Conservation (phyloP, 2,113 vertebrate genomes). For the Pomatorhinus ruficollis region DNA sequence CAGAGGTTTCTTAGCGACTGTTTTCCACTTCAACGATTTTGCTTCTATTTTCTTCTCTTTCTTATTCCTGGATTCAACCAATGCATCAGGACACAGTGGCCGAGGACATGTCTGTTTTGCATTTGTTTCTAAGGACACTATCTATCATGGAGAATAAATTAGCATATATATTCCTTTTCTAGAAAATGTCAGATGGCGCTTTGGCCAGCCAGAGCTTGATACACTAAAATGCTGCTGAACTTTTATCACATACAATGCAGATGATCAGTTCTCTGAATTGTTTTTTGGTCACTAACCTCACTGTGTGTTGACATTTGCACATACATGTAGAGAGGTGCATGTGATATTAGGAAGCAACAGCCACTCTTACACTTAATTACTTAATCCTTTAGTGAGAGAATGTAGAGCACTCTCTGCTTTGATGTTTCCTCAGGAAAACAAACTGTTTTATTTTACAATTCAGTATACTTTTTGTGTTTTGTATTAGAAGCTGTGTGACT, state of each 20-base stretch:
- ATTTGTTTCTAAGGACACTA: conserved; percentile 25
- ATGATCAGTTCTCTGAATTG: neutral
- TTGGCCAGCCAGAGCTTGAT: neutral
- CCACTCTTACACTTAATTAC: neutral
- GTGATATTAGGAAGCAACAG: neutral
- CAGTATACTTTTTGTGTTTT: conserved; percentile 5
- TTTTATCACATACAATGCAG: neutral
- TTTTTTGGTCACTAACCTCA: neutral
- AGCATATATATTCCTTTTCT: conserved; percentile 30
- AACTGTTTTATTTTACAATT: conserved; percentile 12
- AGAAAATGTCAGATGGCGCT: neutral
- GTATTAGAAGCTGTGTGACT: neutral
- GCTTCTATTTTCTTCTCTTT: neutral
- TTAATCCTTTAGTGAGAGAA: neutral
- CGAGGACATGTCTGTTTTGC: neutral
- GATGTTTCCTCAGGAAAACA: neutral
- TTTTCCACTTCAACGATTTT: neutral
- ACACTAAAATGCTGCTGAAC: neutral
- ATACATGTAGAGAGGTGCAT: neutral
- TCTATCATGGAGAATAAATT: conserved; percentile 26
- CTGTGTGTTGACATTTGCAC: neutral
- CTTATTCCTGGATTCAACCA: neutral
- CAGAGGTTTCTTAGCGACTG: neutral
- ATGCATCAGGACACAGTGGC: neutral
- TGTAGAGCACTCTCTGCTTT: neutral